Evolutionary conservation across 2,113 vertebrate genomes (phyloP).

Genomic region (Rissa tridactyla): DNA sequence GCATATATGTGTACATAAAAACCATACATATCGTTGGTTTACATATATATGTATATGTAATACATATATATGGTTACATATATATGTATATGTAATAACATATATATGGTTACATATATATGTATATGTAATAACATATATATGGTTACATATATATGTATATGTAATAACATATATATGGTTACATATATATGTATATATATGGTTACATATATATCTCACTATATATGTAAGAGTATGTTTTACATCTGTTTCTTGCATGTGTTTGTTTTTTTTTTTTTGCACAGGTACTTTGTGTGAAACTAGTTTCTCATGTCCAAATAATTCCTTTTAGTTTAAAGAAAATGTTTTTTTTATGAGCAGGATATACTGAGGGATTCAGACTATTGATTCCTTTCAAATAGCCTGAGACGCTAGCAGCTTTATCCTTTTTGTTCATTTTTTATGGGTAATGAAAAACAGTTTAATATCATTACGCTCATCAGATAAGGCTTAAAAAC

Average conservation of each 20-base stretch:
- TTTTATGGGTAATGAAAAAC: conserved; percentile 57
- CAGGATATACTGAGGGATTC: background rate
- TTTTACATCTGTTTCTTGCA: background rate
- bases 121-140: no score
- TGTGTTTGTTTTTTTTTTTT: background rate
- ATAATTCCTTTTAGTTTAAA: background rate
- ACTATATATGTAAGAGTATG: background rate
- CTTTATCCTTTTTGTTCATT: conserved; percentile 48
- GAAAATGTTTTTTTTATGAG: background rate
- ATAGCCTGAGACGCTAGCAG: background rate
- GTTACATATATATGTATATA: no score
- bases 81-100: no score
- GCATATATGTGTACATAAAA: fast-evolving
- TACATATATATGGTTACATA: no score
- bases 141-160: no score
- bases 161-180: no score
- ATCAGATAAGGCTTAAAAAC: conserved; percentile 61
- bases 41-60: no score
- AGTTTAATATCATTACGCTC: conserved; percentile 63
- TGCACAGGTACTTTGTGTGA: background rate
- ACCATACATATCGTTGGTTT: fast-evolving
- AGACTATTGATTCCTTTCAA: conserved; percentile 45
- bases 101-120: no score
- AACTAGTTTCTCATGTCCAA: background rate
- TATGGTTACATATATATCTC: no score